phyloP scores from a whole-genome alignment of 2,113 vertebrate species.

The Cervus canadensis region DNA sequence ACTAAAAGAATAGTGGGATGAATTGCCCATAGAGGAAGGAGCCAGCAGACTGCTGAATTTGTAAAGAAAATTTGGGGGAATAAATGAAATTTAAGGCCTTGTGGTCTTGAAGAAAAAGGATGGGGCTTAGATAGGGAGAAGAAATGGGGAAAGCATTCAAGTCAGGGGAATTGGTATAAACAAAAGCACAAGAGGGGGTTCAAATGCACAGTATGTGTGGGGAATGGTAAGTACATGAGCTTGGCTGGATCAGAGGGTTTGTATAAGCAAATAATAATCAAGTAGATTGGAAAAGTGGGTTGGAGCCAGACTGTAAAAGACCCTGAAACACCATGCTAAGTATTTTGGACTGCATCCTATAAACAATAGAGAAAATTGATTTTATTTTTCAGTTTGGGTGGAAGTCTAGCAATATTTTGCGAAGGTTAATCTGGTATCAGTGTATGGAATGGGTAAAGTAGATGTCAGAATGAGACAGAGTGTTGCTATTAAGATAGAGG shows the following conservation, averaged over 20 bases:
- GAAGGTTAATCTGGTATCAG: neutral
- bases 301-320: slow-evolving; percentile 33
- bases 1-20: neutral
- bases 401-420: slow-evolving; percentile 1
- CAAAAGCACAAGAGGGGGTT: neutral
- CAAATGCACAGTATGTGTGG: neutral
- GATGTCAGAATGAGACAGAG: neutral
- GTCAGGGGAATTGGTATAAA: neutral
- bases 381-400: neutral
- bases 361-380: slow-evolving; percentile 11
- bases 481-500: neutral
- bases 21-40: neutral
- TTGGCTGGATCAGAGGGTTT: neutral
- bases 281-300: slow-evolving; percentile 30
- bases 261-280: slow-evolving; percentile 52
- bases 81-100: neutral
- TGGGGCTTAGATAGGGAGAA: neutral
- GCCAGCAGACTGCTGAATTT: neutral
- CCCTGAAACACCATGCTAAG: slow-evolving; percentile 4
- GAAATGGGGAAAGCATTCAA: neutral
- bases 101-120: neutral
- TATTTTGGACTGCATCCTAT: slow-evolving; percentile 33
- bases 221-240: neutral
- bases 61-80: neutral
- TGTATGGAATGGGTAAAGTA: neutral